These are phyloP conservation scores for Kryptopterus vitreolus DNA, from an alignment of 2,797 vertebrate genomes.

Conservation along the genomic window DNA sequence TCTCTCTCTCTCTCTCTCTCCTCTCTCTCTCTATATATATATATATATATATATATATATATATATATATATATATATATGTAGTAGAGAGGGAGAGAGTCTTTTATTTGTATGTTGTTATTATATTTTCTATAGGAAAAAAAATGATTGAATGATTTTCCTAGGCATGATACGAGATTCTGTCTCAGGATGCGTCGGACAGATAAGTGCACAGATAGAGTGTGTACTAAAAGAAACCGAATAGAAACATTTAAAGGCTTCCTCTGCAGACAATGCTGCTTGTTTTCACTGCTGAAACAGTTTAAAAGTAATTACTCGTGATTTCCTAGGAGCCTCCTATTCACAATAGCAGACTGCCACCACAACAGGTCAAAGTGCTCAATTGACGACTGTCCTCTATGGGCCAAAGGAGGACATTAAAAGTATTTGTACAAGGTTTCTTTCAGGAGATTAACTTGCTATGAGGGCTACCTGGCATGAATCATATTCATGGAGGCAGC, in stretches of 20 bases:
- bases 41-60: too few species aligned
- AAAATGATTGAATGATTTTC: neutral
- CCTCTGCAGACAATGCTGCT: conserved; percentile 73
- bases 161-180: neutral
- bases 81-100: too few species aligned
- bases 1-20: too few species aligned
- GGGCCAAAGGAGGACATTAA: conserved; percentile 75
- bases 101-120: too few species aligned
- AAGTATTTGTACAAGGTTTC: conserved; percentile 79
- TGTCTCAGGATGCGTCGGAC: conserved; percentile 34
- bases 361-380: conserved; percentile 78
- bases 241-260: conserved; percentile 64
- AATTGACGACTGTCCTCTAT: conserved; percentile 78
- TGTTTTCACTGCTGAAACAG: conserved; percentile 79
- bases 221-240: conserved; percentile 59
- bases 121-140: too few species aligned
- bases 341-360: conserved; percentile 62
- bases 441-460: conserved; percentile 85
- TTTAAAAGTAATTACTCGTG: conserved; percentile 84
- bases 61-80: too few species aligned
- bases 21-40: too few species aligned
- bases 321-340: conserved; percentile 77
- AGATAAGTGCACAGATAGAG: conserved; percentile 67
- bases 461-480: conserved; percentile 82
- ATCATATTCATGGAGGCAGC: conserved; percentile 73